Base-by-base conservation (phyloP, 2,888 invertebrate genomes). In the Epinotia demarniana region DNA sequence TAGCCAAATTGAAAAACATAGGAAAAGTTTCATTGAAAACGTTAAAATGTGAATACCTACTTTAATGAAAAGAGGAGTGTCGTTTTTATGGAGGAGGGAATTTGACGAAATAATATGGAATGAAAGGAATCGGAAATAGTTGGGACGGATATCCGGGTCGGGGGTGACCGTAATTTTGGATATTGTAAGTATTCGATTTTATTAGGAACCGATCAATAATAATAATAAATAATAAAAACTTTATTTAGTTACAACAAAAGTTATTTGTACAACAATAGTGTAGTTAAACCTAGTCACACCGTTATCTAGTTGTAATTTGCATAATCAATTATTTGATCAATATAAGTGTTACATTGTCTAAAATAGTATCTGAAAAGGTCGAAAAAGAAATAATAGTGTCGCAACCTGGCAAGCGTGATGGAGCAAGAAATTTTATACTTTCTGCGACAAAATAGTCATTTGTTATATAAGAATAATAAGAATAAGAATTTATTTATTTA, bases 91-190 rank as follows among this genome's bases (percentile, higher is more conserved):
- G 23, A 18, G 27, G 46, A 18, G n/a, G 5, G 16, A 19, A 49
- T 16, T 60, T 64, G 61, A 55, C 18, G 43, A 69, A 63, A 61
- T 68, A 55, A 62, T 39, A 53, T 49, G 43, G 46, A 73, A 67
- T 73, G 53, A 62, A 70, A 68, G 61, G 61, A 61, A 73, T 12
- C 53, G 61, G 55, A 71, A 60, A 64, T 70, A 64, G 74, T 73
- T 39, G 70, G 70, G 70, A 58, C 74, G 74, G 74, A 75, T 27
- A 75, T 75, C 74, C 64, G 53, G n/a, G 16, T 39, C 27, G 27
- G 63, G 43, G 68, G 57, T 49, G 46, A 57, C 43, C 13, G 46
- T 43, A n/a, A 57, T 60, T 66, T 66, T 60, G 57, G 27, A 58
- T 43, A 46, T 27, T 19, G 55, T 55, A 61, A 68, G 33, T 46